Percentiles rank a stretch among this genome's conserved stretches.
Conservation (phyloP, 2,888 invertebrate genomes). For the Sepioteuthis lessoniana region DNA sequence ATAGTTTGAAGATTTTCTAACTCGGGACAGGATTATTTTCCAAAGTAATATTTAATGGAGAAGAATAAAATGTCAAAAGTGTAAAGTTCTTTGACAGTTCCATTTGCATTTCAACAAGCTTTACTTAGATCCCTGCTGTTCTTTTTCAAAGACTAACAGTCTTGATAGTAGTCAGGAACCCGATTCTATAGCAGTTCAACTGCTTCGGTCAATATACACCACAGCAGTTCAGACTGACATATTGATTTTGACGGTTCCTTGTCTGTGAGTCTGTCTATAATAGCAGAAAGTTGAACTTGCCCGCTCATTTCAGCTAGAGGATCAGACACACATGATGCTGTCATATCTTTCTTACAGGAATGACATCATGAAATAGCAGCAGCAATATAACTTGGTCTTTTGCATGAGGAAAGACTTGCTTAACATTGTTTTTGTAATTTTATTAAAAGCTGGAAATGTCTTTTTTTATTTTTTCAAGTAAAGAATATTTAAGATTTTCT, state of each 20-base stretch:
- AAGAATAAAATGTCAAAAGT: not conserved
- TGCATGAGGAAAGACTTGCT: not conserved
- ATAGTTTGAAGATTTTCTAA: no score
- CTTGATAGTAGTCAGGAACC: not conserved
- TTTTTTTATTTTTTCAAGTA: not conserved
- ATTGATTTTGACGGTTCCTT: not conserved
- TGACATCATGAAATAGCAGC: not conserved
- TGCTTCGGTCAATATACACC: not conserved
- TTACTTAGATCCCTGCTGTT: not conserved
- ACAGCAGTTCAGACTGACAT: constrained; percentile 33
- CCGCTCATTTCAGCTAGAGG: not conserved
- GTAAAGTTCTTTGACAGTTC: not conserved
- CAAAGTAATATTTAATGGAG: no score
- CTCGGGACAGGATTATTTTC: not conserved
- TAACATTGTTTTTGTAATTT: not conserved
- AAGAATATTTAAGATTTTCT: not conserved
- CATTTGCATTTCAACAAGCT: not conserved
- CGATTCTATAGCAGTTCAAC: not conserved
- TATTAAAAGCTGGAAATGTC: not conserved
- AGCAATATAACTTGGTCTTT: not conserved
- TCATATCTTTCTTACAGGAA: not conserved
- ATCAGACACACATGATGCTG: not conserved
- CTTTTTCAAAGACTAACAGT: no score
- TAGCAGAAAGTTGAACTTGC: constrained; percentile 1
- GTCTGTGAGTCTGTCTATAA: not conserved